phyloP scores from a whole-genome alignment of 2,113 vertebrate species.

The Ardeotis arabs region DNA sequence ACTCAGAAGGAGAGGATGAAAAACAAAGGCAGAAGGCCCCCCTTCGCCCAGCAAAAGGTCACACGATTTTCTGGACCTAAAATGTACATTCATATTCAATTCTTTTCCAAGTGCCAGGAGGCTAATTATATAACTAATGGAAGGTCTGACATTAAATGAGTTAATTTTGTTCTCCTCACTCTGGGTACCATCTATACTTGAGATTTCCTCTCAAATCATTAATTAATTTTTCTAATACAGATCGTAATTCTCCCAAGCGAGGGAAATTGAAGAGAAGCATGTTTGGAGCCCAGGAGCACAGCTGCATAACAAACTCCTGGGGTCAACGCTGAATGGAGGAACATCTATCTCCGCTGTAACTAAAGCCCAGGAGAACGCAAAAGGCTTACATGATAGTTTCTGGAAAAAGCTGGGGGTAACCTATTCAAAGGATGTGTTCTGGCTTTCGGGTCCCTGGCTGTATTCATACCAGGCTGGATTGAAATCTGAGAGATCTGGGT shows the following conservation, averaged over 20 bases:
- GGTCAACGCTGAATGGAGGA: neutral
- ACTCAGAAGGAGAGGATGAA: neutral
- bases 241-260: neutral
- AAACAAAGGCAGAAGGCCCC: neutral
- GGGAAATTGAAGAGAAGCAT: neutral
- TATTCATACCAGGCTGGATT: neutral
- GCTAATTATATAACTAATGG: conserved; percentile 1
- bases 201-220: conserved; percentile 39
- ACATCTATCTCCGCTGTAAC: neutral
- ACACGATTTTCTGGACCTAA: neutral
- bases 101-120: neutral
- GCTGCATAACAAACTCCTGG: neutral
- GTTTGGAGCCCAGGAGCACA: neutral
- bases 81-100: neutral
- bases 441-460: neutral
- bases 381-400: neutral
- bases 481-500: neutral
- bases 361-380: neutral
- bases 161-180: conserved; percentile 16
- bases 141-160: conserved; percentile 28
- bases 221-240: conserved; percentile 42
- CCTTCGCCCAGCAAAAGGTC: neutral
- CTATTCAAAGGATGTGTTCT: neutral
- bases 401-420: neutral
- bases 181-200: neutral